These are phyloP conservation scores for Hafferia zeledoni DNA, from an alignment of 2,797 vertebrate species.

Conservation along the genomic window DNA sequence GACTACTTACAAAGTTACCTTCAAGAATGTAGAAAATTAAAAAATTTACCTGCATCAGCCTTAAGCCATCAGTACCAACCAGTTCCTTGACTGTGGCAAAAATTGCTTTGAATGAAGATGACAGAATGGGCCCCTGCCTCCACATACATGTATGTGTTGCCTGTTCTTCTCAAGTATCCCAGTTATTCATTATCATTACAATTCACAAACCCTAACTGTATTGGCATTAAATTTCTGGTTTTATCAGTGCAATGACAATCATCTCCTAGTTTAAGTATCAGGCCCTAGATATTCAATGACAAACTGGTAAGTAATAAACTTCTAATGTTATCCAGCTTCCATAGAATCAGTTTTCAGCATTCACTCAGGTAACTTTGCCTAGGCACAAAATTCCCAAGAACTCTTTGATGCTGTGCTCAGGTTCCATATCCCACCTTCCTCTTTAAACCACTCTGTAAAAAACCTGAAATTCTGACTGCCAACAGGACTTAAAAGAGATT, in stretches of 20 bases:
- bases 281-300: background rate
- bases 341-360: background rate
- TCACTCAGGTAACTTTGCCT: background rate
- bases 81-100: background rate
- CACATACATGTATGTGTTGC: accelerated
- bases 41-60: background rate
- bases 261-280: background rate
- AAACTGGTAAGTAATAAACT: background rate
- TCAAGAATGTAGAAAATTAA: background rate
- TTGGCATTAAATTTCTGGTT: background rate
- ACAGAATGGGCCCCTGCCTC: background rate
- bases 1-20: background rate
- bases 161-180: background rate
- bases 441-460: background rate
- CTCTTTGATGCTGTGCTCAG: background rate
- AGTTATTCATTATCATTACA: background rate
- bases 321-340: background rate
- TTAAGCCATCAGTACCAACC: background rate
- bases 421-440: background rate
- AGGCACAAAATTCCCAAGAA: background rate
- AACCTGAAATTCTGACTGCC: background rate
- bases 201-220: background rate
- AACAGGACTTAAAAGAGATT: background rate
- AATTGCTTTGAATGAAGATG: background rate
- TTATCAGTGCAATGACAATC: background rate